These are phyloP conservation scores for Aporophyla lueneburgensis DNA, from an alignment of 2,888 invertebrate genomes.

Conservation along the genomic window DNA sequence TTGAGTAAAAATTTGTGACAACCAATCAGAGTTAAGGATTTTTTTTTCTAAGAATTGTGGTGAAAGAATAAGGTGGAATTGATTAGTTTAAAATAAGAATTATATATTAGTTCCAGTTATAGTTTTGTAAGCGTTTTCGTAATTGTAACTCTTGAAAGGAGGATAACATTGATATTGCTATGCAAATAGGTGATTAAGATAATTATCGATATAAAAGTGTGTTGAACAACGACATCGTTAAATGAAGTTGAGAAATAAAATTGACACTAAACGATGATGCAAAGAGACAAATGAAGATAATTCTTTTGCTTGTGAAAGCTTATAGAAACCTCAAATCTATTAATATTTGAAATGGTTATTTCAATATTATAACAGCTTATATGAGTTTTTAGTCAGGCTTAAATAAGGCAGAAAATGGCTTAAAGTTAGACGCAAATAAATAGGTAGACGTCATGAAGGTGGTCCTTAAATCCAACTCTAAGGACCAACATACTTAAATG, in stretches of 20 bases:
- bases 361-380: too few species aligned
- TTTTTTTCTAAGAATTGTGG: constrained; percentile 38
- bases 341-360: too few species aligned
- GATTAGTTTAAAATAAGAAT: constrained; percentile 13
- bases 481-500: too few species aligned
- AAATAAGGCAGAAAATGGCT: too few species aligned
- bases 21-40: constrained; percentile 52
- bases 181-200: constrained; percentile 35
- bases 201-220: constrained; percentile 7
- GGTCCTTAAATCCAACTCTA: too few species aligned
- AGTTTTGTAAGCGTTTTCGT: background rate
- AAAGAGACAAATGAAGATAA: background rate
- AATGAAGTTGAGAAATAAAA: background rate
- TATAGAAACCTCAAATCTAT: too few species aligned
- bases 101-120: constrained; percentile 10
- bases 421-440: too few species aligned
- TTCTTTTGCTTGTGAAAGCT: too few species aligned
- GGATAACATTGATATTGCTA: constrained; percentile 30
- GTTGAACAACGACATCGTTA: background rate
- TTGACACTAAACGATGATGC: background rate
- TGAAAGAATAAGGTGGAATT: constrained; percentile 28
- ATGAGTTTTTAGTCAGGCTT: too few species aligned
- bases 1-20: background rate
- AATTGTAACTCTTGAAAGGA: constrained; percentile 15
- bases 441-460: too few species aligned